phyloP scores from a whole-genome alignment of 2,113 vertebrate species.

The Petrocephalus microphthalmus region DNA sequence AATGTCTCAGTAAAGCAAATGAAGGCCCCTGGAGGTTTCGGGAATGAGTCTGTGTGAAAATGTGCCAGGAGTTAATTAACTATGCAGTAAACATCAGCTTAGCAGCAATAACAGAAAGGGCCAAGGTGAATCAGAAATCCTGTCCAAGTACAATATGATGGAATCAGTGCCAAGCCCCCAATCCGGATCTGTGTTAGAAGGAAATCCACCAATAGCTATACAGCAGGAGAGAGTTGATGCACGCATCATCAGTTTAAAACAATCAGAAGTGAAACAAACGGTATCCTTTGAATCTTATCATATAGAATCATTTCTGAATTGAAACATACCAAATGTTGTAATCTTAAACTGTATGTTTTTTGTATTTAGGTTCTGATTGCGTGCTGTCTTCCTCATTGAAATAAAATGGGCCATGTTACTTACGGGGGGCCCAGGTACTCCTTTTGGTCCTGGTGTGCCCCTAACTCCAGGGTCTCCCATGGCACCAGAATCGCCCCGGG shows the following conservation, averaged over 20 bases:
- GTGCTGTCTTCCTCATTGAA: not conserved
- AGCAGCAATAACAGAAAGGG: not conserved
- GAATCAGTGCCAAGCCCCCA: not conserved
- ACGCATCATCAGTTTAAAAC: not conserved
- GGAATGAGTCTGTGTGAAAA: not conserved
- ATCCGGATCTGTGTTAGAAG: too few relatives aligned
- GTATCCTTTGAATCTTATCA: not conserved
- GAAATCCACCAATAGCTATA: not conserved
- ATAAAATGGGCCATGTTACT: slow-evolving; percentile 29
- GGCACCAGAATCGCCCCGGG: slow-evolving; percentile 54
- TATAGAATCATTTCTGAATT: not conserved
- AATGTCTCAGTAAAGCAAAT: not conserved
- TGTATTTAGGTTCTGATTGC: not conserved
- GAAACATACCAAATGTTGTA: not conserved
- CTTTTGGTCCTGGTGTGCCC: slow-evolving; percentile 58
- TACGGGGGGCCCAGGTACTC: slow-evolving; percentile 56
- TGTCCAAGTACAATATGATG: not conserved
- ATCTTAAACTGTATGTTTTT: not conserved
- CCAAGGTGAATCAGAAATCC: not conserved
- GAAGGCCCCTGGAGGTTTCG: not conserved
- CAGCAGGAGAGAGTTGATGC: not conserved
- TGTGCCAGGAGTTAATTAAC: not conserved
- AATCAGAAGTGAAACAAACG: not conserved
- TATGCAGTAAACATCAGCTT: not conserved
- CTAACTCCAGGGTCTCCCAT: slow-evolving; percentile 54